Conservation (phyloP, 2,888 invertebrate genomes). For the Pterostichus niger region DNA sequence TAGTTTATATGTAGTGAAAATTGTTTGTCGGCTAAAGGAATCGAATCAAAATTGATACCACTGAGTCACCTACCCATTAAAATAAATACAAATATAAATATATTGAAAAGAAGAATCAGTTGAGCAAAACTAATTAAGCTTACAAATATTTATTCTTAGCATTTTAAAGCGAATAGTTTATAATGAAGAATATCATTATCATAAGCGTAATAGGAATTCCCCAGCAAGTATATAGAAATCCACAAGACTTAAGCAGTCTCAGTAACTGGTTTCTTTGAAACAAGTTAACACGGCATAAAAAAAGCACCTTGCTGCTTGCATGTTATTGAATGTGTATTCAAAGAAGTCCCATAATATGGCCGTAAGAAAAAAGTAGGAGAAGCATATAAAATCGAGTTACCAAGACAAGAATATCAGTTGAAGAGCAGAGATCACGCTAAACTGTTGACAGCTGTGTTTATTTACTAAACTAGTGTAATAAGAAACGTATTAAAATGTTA, state of each 20-base stretch:
- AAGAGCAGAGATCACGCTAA: slow-evolving; percentile 8
- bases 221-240: slow-evolving; percentile 37
- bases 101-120: too few relatives aligned
- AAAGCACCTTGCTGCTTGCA: slow-evolving; percentile 21
- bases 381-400: slow-evolving; percentile 9
- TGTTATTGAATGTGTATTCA: slow-evolving; percentile 26
- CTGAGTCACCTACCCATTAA: too few relatives aligned
- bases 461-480: neutral
- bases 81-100: too few relatives aligned
- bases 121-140: too few relatives aligned
- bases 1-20: too few relatives aligned
- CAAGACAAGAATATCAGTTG: slow-evolving; percentile 3
- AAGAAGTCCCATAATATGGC: slow-evolving; percentile 3
- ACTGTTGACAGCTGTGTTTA: neutral
- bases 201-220: slow-evolving; percentile 27
- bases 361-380: slow-evolving; percentile 22
- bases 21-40: too few relatives aligned
- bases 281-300: neutral
- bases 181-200: slow-evolving; percentile 17
- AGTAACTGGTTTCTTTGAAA: slow-evolving; percentile 39
- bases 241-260: neutral
- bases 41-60: too few relatives aligned
- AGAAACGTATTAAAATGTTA: slow-evolving; percentile 15
- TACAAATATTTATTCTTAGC: neutral
- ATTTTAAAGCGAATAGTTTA: neutral